phyloP scores from a whole-genome alignment of 37 sponge, comb jelly and placozoan species.

The Corticium candelabrum region DNA sequence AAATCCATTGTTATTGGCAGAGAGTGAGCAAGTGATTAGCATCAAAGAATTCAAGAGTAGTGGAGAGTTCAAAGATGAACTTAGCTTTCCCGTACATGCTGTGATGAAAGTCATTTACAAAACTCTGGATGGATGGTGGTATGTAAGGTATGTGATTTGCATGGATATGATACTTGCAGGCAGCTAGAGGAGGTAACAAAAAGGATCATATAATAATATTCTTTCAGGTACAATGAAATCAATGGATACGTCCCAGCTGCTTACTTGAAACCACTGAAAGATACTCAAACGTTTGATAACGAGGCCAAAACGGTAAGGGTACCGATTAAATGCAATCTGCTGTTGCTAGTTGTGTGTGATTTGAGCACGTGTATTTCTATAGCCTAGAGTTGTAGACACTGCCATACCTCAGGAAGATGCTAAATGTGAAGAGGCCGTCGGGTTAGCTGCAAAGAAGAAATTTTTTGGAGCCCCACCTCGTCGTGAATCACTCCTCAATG shows the following conservation, averaged over 20 bases:
- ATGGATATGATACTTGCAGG: too few species aligned
- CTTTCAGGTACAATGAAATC: background rate
- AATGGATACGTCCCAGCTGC: background rate
- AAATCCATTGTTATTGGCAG: too few species aligned
- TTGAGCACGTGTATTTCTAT: too few species aligned
- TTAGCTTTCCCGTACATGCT: constrained; percentile 31
- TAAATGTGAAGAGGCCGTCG: too few species aligned
- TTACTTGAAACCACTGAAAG: background rate
- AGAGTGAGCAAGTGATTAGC: background rate
- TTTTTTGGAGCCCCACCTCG: background rate
- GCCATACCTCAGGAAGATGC: too few species aligned
- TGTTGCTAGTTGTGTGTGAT: too few species aligned
- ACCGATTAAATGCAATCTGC: too few species aligned
- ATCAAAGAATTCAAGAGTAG: background rate
- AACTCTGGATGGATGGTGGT: constrained; percentile 76
- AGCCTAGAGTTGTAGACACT: too few species aligned
- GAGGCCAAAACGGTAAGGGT: background rate
- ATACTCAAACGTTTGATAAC: background rate
- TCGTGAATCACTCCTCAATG: background rate
- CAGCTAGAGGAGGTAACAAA: too few species aligned
- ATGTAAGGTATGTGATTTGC: background rate
- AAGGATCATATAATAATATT: too few species aligned
- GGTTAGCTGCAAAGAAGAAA: background rate
- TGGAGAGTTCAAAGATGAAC: constrained; percentile 41
- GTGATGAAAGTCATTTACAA: constrained; percentile 50